A percentile compares a stretch with the other conserved stretches of the same genome.
Evolutionary conservation across 2,888 invertebrate genomes (phyloP).

Genomic region (Hirtodrosophila trivittata): DNA sequence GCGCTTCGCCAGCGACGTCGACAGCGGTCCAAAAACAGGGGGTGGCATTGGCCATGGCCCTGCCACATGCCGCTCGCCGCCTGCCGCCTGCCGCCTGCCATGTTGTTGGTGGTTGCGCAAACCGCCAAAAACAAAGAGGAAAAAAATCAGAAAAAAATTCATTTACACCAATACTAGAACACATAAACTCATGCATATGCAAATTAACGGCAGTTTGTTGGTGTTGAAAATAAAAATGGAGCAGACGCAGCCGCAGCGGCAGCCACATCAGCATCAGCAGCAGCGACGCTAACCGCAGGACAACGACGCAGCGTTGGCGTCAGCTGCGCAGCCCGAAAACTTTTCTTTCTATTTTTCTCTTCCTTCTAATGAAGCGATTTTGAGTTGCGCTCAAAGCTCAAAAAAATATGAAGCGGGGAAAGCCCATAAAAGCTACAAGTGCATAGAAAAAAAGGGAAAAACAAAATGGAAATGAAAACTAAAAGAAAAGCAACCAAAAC

Average conservation of each 20-base stretch:
- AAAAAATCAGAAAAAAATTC: slow-evolving; percentile 28
- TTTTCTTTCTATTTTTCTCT: neutral
- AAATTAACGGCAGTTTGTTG: slow-evolving; percentile 69
- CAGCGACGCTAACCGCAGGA: slow-evolving; percentile 64
- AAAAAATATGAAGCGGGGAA: slow-evolving; percentile 55
- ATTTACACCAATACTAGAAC: slow-evolving; percentile 23
- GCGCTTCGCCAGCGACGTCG: slow-evolving; percentile 32
- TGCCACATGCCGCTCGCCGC: slow-evolving; percentile 15
- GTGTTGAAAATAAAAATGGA: slow-evolving; percentile 76
- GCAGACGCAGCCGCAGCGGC: slow-evolving; percentile 58
- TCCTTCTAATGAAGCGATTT: slow-evolving; percentile 70
- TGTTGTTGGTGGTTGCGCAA: slow-evolving; percentile 66
- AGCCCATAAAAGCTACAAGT: slow-evolving; percentile 32
- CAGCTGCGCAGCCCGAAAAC: slow-evolving; percentile 31
- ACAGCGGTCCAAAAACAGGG: slow-evolving; percentile 38
- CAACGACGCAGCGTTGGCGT: slow-evolving; percentile 24
- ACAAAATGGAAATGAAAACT: slow-evolving; percentile 5
- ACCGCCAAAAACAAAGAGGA: slow-evolving; percentile 55
- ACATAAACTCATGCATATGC: slow-evolving; percentile 48
- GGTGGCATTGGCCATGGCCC: slow-evolving; percentile 72
- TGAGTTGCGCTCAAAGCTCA: slow-evolving; percentile 57
- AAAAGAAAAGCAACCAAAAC: neutral
- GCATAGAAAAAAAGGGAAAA: slow-evolving; percentile 9
- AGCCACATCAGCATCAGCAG: slow-evolving; percentile 28
- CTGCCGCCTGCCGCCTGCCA: slow-evolving; percentile 7